Conservation (phyloP, 1,140 invertebrate genomes). For the Oncopodura yosiiana region DNA sequence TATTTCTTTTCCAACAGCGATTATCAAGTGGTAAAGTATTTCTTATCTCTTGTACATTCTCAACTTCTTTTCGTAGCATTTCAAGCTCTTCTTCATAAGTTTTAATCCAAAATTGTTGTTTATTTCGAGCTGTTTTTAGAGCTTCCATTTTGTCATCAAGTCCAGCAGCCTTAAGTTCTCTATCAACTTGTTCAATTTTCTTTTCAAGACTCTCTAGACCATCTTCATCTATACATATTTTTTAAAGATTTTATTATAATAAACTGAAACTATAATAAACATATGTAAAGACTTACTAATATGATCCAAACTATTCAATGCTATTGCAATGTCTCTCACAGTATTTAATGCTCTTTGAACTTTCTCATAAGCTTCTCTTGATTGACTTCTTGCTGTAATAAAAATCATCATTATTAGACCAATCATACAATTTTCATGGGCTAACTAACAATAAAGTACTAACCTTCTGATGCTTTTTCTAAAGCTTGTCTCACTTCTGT, state of each 20-base stretch:
- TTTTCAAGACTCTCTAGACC: constrained; percentile 61
- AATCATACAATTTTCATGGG: too few species aligned
- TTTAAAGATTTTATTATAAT: constrained; percentile 11
- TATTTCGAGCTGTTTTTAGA: constrained; percentile 37
- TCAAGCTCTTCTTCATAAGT: constrained; percentile 70
- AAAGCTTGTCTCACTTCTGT: constrained; percentile 60
- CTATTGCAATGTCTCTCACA: constrained; percentile 65
- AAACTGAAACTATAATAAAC: too few species aligned
- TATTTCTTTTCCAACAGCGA: constrained; percentile 62
- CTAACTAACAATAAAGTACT: too few species aligned
- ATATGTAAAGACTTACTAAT: constrained; percentile 54
- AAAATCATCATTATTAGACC: too few species aligned
- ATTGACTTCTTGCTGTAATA: too few species aligned
- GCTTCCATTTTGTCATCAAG: constrained; percentile 53
- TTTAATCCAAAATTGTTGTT: constrained; percentile 66
- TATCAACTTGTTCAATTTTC: constrained; percentile 61
- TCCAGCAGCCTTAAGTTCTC: constrained; percentile 59
- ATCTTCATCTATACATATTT: constrained; percentile 46
- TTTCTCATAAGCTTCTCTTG: constrained; percentile 63
- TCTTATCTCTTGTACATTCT: constrained; percentile 75
- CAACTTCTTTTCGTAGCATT: constrained; percentile 63
- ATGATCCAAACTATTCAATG: constrained; percentile 65
- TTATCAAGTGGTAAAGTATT: constrained; percentile 58
- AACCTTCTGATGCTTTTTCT: constrained; percentile 73
- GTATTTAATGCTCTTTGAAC: constrained; percentile 68